Evolutionary conservation across 92 coral and sea anemone genomes (phyloP).

Genomic region (Porites divaricata): DNA sequence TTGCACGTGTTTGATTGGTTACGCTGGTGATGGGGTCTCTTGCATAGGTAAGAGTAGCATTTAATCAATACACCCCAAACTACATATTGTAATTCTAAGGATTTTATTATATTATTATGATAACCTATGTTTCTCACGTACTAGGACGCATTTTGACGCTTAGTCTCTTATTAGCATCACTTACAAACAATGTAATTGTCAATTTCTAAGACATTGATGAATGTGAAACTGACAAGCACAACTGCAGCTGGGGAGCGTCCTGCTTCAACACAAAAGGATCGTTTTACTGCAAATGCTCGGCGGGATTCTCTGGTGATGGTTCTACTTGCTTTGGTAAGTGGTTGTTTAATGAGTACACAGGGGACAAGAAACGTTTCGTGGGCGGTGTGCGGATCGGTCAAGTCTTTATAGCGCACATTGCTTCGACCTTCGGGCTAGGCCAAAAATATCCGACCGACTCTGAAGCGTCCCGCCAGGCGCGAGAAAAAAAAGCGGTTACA

Average conservation of each 20-base stretch:
- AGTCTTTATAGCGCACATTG: too few relatives aligned
- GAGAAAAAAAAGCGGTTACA: too few relatives aligned
- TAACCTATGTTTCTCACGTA: too few relatives aligned
- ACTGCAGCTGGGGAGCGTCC: conserved; percentile 53
- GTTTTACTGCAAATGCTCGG: conserved; percentile 41
- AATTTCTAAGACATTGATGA: conserved; percentile 41
- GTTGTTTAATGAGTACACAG: background rate
- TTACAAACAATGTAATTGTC: too few relatives aligned
- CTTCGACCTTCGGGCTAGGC: too few relatives aligned
- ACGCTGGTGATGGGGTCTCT: conserved; percentile 77
- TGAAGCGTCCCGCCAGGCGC: too few relatives aligned
- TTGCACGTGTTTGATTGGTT: conserved; percentile 87
- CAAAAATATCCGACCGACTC: too few relatives aligned
- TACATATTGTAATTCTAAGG: too few relatives aligned
- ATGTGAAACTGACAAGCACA: conserved; percentile 43
- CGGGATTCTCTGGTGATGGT: conserved; percentile 64
- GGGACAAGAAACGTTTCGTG: too few relatives aligned
- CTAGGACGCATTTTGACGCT: too few relatives aligned
- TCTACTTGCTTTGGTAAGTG: conserved; percentile 48
- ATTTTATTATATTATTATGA: too few relatives aligned
- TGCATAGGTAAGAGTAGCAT: conserved; percentile 55
- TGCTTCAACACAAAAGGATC: conserved; percentile 60
- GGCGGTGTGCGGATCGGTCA: too few relatives aligned
- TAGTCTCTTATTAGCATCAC: background rate
- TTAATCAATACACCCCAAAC: background rate